Percentiles rank a stretch among this genome's conserved stretches.
These are phyloP conservation scores for Diglossa cyanea DNA, from an alignment of 2,797 vertebrate genomes.

Conservation along the genomic window DNA sequence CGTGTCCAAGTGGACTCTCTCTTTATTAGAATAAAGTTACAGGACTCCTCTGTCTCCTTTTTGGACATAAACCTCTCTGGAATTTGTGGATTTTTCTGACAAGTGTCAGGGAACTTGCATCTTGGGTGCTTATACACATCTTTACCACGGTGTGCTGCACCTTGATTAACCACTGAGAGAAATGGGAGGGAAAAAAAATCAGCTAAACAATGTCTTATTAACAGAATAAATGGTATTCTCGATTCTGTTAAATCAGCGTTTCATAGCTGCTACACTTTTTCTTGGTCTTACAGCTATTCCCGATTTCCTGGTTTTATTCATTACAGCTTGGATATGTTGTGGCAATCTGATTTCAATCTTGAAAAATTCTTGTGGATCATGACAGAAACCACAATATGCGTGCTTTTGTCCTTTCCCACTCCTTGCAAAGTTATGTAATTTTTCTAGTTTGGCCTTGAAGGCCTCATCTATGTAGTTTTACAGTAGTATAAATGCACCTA, in stretches of 20 bases:
- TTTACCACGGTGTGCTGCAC: rapidly evolving
- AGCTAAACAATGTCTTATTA: rapidly evolving
- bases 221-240: not conserved
- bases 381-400: rapidly evolving
- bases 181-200: rapidly evolving
- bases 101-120: rapidly evolving
- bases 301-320: not conserved
- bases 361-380: not conserved
- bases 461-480: not conserved
- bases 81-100: not conserved
- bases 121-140: rapidly evolving
- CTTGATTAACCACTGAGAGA: not conserved
- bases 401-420: not conserved
- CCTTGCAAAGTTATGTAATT: not conserved
- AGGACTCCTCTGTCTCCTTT: not conserved
- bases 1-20: rapidly evolving
- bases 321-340: not conserved
- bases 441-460: not conserved
- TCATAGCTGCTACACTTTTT: not conserved
- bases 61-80: not conserved
- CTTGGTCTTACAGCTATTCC: not conserved
- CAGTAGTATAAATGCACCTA: not conserved
- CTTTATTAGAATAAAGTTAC: not conserved
- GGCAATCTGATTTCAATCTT: not conserved
- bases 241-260: not conserved